Base-by-base conservation (phyloP, 2,797 vertebrate genomes). In the Sylvia borin region DNA sequence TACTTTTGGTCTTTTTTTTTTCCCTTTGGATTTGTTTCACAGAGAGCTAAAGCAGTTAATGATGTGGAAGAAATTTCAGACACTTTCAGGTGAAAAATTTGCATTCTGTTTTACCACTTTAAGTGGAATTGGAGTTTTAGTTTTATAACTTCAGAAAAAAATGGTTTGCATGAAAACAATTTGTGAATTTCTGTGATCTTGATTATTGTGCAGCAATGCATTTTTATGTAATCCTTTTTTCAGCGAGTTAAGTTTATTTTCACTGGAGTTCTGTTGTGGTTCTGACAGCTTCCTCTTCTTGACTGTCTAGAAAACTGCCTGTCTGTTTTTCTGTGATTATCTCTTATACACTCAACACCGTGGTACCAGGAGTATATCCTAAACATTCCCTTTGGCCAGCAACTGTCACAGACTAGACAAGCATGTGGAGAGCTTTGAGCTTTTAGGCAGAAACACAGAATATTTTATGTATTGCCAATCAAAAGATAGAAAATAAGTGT, bases 1-100 rank as follows among this genome's bases (percentile, higher is more conserved):
- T 72, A 16, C 5, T 72, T 82, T 92, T 74, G 66, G 42, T 53
- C 36, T 95, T 96, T 83, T 90, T 34, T 58, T 82, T 80, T 0
- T 67, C 65, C 10, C 36, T 26, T 24, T 38, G 16, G 16, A 45
- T 66, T 93, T 84, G 3, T 4, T 70, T 91, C 42, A 62, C 10
- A 32, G 25, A 74, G n/a, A 65, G 72, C 16, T 70, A n/a, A 81
- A 94, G 85, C 7, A 57, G 48, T 31, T 40, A 24, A 21, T 36
- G 27, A 50, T 3, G 24, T 78, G 22, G 38, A 87, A 95, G 34
- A 62, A 54, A 51, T 68, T 13, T 88, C 32, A 21, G 12, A 27
- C 26, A 51, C 47, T 4, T 70, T 84, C 42, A 71, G 19, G 53
- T 55, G 20, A 72, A 81, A 85, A 87, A 25, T 19, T 65, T 45